Percentiles rank a stretch among this genome's conserved stretches.
These are phyloP conservation scores for Gymnosoma rotundatum DNA, from an alignment of 2,888 invertebrate species.

Conservation along the genomic window DNA sequence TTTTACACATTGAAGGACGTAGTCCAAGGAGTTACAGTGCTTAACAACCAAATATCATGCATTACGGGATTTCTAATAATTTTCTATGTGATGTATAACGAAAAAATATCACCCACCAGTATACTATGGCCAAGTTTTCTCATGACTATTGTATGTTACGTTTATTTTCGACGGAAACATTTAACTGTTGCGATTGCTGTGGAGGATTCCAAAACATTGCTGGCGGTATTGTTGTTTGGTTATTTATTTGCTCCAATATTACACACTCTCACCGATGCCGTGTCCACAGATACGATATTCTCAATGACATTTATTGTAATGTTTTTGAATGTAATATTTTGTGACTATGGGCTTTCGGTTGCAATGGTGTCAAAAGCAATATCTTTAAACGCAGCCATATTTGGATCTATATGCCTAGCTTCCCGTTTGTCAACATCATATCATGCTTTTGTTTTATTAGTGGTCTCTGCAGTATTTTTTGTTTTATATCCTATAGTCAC, in stretches of 20 bases:
- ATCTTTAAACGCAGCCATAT: constrained; percentile 96
- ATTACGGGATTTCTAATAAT: constrained; percentile 88
- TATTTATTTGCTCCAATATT: constrained; percentile 95
- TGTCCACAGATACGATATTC: constrained; percentile 98
- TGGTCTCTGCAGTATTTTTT: constrained; percentile 93
- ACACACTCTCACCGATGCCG: constrained; percentile 96
- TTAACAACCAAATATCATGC: constrained; percentile 91
- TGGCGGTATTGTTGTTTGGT: constrained; percentile 92
- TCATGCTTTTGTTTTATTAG: constrained; percentile 95
- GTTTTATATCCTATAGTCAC: constrained; percentile 93
- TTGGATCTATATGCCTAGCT: constrained; percentile 96
- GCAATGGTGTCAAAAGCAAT: constrained; percentile 95
- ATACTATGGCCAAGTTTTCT: constrained; percentile 85
- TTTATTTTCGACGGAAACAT: constrained; percentile 83
- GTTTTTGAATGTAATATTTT: constrained; percentile 93
- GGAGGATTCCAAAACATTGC: constrained; percentile 89
- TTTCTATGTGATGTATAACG: constrained; percentile 88
- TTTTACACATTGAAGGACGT: constrained; percentile 88
- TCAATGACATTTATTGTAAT: constrained; percentile 95
- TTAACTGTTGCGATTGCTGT: constrained; percentile 76
- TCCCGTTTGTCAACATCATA: constrained; percentile 93
- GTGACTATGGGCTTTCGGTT: constrained; percentile 93
- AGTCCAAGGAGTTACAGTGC: constrained; percentile 88
- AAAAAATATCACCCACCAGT: constrained; percentile 85
- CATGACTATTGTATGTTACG: constrained; percentile 85